A percentile compares a stretch with the other conserved stretches of the same genome.
Conservation (phyloP, 2,888 invertebrate genomes). For the Siphonodentalium dalli region DNA sequence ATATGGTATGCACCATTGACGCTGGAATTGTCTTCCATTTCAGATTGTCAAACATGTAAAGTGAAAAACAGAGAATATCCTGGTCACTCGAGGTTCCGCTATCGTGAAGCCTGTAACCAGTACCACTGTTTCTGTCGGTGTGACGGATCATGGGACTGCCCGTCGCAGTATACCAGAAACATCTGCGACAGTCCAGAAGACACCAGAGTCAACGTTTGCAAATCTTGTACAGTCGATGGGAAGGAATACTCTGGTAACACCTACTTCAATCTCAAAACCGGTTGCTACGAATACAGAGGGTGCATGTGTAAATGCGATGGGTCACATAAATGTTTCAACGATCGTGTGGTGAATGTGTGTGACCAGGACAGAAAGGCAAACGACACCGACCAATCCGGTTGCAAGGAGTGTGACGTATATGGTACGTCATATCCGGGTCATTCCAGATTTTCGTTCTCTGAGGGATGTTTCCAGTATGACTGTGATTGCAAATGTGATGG, state of each 20-base stretch:
- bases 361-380: slow-evolving; percentile 13
- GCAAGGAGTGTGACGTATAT: slow-evolving; percentile 30
- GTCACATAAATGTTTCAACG: slow-evolving; percentile 47
- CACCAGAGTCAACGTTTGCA: slow-evolving; percentile 29
- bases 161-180: slow-evolving; percentile 30
- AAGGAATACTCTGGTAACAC: slow-evolving; percentile 35
- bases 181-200: slow-evolving; percentile 33
- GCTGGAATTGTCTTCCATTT: too few species aligned
- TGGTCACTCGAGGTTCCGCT: slow-evolving; percentile 38
- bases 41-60: slow-evolving; percentile 31
- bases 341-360: slow-evolving; percentile 37
- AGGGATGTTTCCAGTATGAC: slow-evolving; percentile 32
- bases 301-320: slow-evolving; percentile 54
- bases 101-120: slow-evolving; percentile 43
- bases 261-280: slow-evolving; percentile 38
- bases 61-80: slow-evolving; percentile 26
- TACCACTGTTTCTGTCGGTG: slow-evolving; percentile 49
- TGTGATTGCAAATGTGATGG: slow-evolving; percentile 38
- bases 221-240: slow-evolving; percentile 36
- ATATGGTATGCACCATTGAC: too few species aligned
- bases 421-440: slow-evolving; percentile 5
- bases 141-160: slow-evolving; percentile 45
- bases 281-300: slow-evolving; percentile 42
- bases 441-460: slow-evolving; percentile 21
- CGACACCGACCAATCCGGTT: too few species aligned